Evolutionary conservation across 2,113 vertebrate species (phyloP).

Genomic region (Ranitomeya imitator): DNA sequence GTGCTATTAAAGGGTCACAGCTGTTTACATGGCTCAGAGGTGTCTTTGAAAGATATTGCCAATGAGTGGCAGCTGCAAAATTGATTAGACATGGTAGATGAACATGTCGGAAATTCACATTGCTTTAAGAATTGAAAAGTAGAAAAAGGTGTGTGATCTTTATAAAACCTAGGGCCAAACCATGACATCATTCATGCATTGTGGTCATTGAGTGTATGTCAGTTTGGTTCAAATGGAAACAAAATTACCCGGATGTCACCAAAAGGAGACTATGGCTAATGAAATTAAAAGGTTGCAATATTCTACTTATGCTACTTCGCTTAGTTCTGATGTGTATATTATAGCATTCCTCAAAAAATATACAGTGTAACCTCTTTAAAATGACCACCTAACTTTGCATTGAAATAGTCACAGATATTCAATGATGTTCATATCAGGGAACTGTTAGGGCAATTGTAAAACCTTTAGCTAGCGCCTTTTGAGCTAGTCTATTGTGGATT

Average conservation of each 20-base stretch:
- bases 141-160: slow-evolving; percentile 52
- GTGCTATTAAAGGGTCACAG: slow-evolving; percentile 59
- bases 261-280: neutral
- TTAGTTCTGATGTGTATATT: neutral
- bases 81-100: slow-evolving; percentile 61
- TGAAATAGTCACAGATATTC: too few relatives aligned
- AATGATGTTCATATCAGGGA: too few relatives aligned
- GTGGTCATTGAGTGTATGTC: neutral
- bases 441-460: too few relatives aligned
- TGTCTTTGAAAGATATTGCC: slow-evolving; percentile 53
- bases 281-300: slow-evolving; percentile 6
- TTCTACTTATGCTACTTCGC: neutral
- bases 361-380: too few relatives aligned
- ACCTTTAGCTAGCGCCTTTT: too few relatives aligned
- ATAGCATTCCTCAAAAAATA: neutral
- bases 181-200: slow-evolving; percentile 6
- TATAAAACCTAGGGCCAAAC: slow-evolving; percentile 48
- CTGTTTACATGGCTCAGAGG: slow-evolving; percentile 59
- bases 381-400: too few relatives aligned
- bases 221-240: neutral
- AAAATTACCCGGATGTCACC: neutral
- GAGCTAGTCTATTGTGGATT: too few relatives aligned
- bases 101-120: slow-evolving; percentile 61
- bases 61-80: slow-evolving; percentile 63
- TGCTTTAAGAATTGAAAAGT: slow-evolving; percentile 64